Evolutionary conservation across 2,113 vertebrate species (phyloP), one percentile per base, ranked within the genome.

Genomic region (Elachura formosa): DNA sequence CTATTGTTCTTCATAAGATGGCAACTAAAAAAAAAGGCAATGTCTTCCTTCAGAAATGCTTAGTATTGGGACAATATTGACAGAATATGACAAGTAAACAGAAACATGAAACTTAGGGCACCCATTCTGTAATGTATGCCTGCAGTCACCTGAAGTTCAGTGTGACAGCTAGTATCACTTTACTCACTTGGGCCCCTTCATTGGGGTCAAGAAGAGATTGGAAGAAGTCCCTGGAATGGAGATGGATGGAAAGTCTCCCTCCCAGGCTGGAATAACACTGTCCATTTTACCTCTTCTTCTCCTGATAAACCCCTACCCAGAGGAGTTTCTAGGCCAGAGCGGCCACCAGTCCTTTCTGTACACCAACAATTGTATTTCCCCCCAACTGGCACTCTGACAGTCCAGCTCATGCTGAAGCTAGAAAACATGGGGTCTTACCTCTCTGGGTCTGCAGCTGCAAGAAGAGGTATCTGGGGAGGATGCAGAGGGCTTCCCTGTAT

Each of bases 401-500:
- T 22, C 9, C n/a, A 63, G 48, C n/a, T 28, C 62, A 56, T 28
- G 40, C 8, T 64, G 10, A 26, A 31, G 1, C 1, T 38, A n/a
- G 24, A 14, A 79, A 66, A n/a, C 73, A 31, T 34, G 46, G 29
- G 61, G 58, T 93, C 98, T 97, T 98, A 98, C 98, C 98, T 98
- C 87, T 98, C 98, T 45, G 97, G 61, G 74, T 98, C 97, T 41
- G 24, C 94, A 92, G 97, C 94, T 93, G 97, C 16, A 45, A 98
- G 97, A 72, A 97, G 95, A 92, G 97, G 89, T 86, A 98, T 76
- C 93, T 98, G 97, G n/a, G 97, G 91, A 89, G 96, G 92, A 95
- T 98, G 96, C 92, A 98, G 96, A 71, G 98, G 96, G 92, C 97
- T 98, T 75, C 97, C 96, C 95, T 97, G 98, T 85, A 97, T 11